These are phyloP conservation scores for Panzeria rudis DNA, from an alignment of 2,888 invertebrate species.

Conservation along the genomic window DNA sequence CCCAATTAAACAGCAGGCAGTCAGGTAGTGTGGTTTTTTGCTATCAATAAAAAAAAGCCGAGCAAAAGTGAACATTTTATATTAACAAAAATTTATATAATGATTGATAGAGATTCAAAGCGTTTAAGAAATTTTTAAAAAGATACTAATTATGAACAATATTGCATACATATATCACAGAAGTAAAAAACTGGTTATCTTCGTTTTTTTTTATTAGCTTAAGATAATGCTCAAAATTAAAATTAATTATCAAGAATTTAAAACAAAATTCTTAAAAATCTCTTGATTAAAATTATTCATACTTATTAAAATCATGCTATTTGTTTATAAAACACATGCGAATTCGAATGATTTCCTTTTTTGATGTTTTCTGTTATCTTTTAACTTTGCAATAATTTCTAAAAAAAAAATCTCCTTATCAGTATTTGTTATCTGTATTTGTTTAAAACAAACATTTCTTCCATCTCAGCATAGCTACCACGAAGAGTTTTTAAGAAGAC, in stretches of 20 bases:
- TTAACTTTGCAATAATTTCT: constrained; percentile 14
- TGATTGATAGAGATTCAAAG: constrained; percentile 18
- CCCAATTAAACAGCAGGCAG: constrained; percentile 66
- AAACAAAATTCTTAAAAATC: neutral
- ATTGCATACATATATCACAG: neutral
- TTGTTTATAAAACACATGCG: constrained; percentile 17
- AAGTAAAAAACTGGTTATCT: neutral
- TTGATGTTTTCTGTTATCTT: constrained; percentile 12
- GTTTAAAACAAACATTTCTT: constrained; percentile 38
- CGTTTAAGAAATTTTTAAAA: neutral
- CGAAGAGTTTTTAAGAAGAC: neutral
- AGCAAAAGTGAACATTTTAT: constrained; percentile 7
- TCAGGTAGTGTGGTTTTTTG: constrained; percentile 36
- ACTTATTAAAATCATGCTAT: neutral
- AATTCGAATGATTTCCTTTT: constrained; percentile 26
- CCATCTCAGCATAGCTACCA: neutral
- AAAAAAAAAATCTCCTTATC: constrained; percentile 16
- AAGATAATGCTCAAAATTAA: neutral
- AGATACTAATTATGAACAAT: constrained; percentile 19
- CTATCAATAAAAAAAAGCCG: constrained; percentile 13
- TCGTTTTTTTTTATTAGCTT: neutral
- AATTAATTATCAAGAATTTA: neutral
- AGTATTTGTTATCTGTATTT: constrained; percentile 42
- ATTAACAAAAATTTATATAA: neutral
- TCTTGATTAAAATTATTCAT: neutral